phyloP scores from a whole-genome alignment of 1,140 invertebrate genomes.

The Pachyrhynchus sulphureomaculatus region DNA sequence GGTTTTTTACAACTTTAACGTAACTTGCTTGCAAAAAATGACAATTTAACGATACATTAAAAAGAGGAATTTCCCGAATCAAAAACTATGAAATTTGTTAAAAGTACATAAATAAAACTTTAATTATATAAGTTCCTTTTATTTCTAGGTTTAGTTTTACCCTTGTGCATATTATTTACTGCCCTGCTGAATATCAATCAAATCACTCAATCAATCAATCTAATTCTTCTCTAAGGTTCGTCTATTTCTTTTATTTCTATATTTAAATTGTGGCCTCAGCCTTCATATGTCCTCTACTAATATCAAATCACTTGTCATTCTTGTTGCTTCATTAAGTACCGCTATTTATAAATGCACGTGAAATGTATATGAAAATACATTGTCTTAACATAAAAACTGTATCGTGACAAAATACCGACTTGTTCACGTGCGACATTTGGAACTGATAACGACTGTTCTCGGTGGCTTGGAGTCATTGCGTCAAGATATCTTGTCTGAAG shows the following conservation, averaged over 20 bases:
- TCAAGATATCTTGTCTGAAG: too few species aligned
- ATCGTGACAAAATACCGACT: neutral
- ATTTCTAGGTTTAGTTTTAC: slow-evolving; percentile 41
- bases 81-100: slow-evolving; percentile 34
- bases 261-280: too few species aligned
- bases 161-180: slow-evolving; percentile 41
- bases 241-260: slow-evolving; percentile 20
- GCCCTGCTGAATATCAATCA: slow-evolving; percentile 30
- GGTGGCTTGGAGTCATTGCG: too few species aligned
- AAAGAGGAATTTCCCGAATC: slow-evolving; percentile 28
- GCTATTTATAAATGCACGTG: too few species aligned
- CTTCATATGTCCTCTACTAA: slow-evolving; percentile 3
- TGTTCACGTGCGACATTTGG: neutral
- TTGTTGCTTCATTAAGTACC: too few species aligned
- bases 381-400: neutral
- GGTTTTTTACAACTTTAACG: slow-evolving; percentile 19
- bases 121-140: slow-evolving; percentile 30
- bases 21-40: slow-evolving; percentile 11
- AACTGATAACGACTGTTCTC: neutral
- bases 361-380: neutral
- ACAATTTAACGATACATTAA: slow-evolving; percentile 14
- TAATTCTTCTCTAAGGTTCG: slow-evolving; percentile 35
- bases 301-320: neutral
- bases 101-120: slow-evolving; percentile 33
- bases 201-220: too few species aligned